Evolutionary conservation across 2,113 vertebrate genomes (phyloP).

Genomic region (Onychostoma macrolepis): DNA sequence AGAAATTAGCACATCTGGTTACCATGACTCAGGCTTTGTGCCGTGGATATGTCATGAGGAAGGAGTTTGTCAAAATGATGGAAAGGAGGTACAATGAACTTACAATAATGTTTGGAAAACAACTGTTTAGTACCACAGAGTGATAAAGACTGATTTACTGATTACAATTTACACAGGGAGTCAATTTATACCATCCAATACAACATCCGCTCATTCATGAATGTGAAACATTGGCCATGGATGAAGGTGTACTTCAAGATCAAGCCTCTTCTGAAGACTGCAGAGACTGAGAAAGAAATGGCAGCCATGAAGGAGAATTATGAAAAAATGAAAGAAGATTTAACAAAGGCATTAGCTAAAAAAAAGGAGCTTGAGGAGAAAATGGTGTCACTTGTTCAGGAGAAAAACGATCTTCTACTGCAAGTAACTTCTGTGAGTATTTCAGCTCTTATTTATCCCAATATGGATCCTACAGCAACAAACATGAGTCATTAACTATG

Average conservation of each 20-base stretch:
- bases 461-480: background rate
- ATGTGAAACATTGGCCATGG: background rate
- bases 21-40: background rate
- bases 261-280: background rate
- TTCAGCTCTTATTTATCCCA: background rate
- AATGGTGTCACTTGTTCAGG: background rate
- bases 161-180: background rate
- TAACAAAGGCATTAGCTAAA: background rate
- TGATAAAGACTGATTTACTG: background rate
- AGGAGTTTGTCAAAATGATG: background rate
- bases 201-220: background rate
- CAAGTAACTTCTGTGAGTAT: background rate
- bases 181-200: background rate
- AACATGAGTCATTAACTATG: background rate
- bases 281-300: no score
- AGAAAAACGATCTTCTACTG: background rate
- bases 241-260: background rate
- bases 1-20: background rate
- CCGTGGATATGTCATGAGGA: background rate
- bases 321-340: no score
- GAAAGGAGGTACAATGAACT: background rate
- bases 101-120: background rate
- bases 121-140: background rate
- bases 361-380: background rate
- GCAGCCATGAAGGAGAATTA: no score